phyloP scores from a whole-genome alignment of 1,140 invertebrate species.

The Luehdorfia chinensis region DNA sequence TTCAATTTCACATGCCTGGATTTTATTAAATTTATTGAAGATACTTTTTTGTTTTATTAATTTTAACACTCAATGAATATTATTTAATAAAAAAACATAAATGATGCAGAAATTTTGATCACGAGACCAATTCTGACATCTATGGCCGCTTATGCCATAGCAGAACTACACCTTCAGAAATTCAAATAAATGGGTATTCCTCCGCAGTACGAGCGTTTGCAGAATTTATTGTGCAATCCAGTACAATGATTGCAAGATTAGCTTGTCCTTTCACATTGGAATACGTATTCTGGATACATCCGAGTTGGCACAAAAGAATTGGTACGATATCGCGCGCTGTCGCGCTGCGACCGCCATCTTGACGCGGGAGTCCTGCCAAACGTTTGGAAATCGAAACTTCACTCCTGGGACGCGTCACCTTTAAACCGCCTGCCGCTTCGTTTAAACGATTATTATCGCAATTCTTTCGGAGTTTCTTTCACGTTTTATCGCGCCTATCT shows the following conservation, averaged over 20 bases:
- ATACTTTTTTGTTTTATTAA: too few species aligned
- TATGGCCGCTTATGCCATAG: too few species aligned
- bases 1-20: too few species aligned
- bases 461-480: constrained; percentile 3
- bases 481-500: neutral
- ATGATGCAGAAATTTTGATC: neutral
- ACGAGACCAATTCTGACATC: too few species aligned
- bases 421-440: constrained; percentile 20
- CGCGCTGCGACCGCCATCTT: constrained; percentile 62
- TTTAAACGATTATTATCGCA: constrained; percentile 27
- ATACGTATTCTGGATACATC: constrained; percentile 57
- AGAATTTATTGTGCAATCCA: constrained; percentile 51
- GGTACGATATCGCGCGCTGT: constrained; percentile 56
- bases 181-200: constrained; percentile 30
- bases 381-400: constrained; percentile 59
- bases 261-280: constrained; percentile 61
- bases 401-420: constrained; percentile 48
- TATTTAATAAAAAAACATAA: too few species aligned
- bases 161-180: constrained; percentile 6
- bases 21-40: too few species aligned
- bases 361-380: constrained; percentile 47
- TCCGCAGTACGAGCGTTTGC: constrained; percentile 24
- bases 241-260: constrained; percentile 60
- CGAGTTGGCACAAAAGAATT: constrained; percentile 66
- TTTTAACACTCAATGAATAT: too few species aligned